Conservation (phyloP, 2,113 vertebrate genomes). For the Ophthalmolycus amberensis region DNA sequence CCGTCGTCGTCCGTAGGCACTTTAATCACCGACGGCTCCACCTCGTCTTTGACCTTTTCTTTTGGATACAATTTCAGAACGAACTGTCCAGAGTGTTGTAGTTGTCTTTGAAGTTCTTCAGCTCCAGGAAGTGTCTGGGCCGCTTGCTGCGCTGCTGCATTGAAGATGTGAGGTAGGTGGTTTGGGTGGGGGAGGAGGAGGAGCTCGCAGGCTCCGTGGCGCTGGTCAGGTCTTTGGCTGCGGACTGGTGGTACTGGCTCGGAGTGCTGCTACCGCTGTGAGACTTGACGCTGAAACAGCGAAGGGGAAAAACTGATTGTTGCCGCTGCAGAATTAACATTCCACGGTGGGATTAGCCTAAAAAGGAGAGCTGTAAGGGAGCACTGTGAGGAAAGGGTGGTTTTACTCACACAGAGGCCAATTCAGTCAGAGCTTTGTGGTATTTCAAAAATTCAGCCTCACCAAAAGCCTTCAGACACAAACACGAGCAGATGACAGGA, state of each 20-base stretch:
- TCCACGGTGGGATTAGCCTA: slow-evolving; percentile 46
- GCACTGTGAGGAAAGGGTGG: background rate
- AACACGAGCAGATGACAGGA: background rate
- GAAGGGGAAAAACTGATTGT: slow-evolving; percentile 24
- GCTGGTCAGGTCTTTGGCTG: slow-evolving; percentile 92
- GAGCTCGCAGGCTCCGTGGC: slow-evolving; percentile 76
- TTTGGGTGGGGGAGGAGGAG: slow-evolving; percentile 88
- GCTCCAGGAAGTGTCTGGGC: slow-evolving; percentile 94
- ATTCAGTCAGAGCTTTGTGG: slow-evolving; percentile 88
- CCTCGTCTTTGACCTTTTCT: background rate
- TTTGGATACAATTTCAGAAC: slow-evolving; percentile 76
- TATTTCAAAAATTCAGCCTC: slow-evolving; percentile 90
- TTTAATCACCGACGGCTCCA: slow-evolving; percentile 29
- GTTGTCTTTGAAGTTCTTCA: slow-evolving; percentile 99
- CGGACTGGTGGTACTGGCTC: slow-evolving; percentile 90
- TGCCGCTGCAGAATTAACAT: slow-evolving; percentile 52
- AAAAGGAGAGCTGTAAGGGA: background rate
- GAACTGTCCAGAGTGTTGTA: slow-evolving; percentile 97
- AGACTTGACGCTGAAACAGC: slow-evolving; percentile 75
- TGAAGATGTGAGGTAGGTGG: slow-evolving; percentile 90
- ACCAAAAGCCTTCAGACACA: slow-evolving; percentile 86
- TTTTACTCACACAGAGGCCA: slow-evolving; percentile 89
- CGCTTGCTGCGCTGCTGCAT: slow-evolving; percentile 93
- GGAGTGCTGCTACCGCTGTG: slow-evolving; percentile 76
- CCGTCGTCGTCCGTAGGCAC: slow-evolving; percentile 28